Evolutionary conservation across 2,888 invertebrate genomes (phyloP).

Genomic region (Arrhopalites spinosus): DNA sequence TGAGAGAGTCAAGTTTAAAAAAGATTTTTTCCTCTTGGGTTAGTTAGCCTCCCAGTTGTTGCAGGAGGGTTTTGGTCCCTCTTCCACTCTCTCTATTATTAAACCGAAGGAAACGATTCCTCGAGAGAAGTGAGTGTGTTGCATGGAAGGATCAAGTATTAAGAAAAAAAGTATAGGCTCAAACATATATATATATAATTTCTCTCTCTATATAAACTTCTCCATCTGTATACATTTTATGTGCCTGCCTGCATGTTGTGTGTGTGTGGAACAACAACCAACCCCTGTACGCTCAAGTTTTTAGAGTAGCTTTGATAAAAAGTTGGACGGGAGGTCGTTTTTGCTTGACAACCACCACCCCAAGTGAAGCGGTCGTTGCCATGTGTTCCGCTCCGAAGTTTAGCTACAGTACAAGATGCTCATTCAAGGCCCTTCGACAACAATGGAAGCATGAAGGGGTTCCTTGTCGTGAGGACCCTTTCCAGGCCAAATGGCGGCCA

Average conservation of each 20-base stretch:
- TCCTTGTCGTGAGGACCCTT: constrained; percentile 21
- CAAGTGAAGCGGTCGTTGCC: constrained; percentile 43
- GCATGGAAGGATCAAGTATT: background rate
- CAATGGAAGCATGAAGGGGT: constrained; percentile 22
- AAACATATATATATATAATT: background rate
- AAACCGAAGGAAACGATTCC: constrained; percentile 24
- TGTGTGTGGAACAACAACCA: background rate
- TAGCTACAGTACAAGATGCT: background rate
- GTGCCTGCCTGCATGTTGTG: background rate
- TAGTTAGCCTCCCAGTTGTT: constrained; percentile 15
- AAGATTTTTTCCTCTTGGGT: constrained; percentile 6
- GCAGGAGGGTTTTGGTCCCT: constrained; percentile 14
- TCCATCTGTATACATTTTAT: background rate
- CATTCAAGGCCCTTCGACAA: constrained; percentile 28
- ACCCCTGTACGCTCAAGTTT: background rate
- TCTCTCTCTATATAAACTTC: background rate
- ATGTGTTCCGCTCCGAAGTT: constrained; percentile 26
- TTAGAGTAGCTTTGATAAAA: constrained; percentile 40
- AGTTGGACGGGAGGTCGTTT: constrained; percentile 56
- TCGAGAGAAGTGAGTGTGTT: background rate
- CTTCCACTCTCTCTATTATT: constrained; percentile 15
- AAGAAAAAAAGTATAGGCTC: background rate
- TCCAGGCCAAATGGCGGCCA: constrained; percentile 37
- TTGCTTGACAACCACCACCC: constrained; percentile 48
- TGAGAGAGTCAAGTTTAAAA: constrained; percentile 33